These are phyloP conservation scores for Lordiphosa andalusiaca DNA, from an alignment of 2,888 invertebrate genomes.

Conservation along the genomic window DNA sequence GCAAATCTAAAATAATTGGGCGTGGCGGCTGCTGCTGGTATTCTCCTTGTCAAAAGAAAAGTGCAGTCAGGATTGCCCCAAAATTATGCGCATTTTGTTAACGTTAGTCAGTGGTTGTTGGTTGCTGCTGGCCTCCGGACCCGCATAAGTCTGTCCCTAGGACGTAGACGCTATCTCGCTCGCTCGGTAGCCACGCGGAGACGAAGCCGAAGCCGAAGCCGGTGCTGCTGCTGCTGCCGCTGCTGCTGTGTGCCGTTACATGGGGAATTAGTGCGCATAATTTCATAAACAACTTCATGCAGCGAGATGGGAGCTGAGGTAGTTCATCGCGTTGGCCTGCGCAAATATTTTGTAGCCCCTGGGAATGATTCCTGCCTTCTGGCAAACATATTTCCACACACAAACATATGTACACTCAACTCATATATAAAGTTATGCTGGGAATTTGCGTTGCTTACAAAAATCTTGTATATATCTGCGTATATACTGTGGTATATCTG, in stretches of 20 bases:
- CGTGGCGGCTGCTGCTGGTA: slow-evolving; percentile 30
- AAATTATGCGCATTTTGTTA: slow-evolving; percentile 66
- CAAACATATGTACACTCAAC: slow-evolving; percentile 35
- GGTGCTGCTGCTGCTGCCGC: slow-evolving; percentile 15
- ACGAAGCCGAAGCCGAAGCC: too few species aligned
- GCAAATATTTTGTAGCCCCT: slow-evolving; percentile 60
- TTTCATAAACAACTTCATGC: slow-evolving; percentile 54
- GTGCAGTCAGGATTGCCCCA: slow-evolving; percentile 44
- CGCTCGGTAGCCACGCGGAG: not conserved
- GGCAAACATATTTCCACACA: slow-evolving; percentile 47
- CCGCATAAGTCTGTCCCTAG: slow-evolving; percentile 4
- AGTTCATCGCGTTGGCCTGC: slow-evolving; percentile 61
- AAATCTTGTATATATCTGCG: slow-evolving; percentile 2
- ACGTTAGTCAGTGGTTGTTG: slow-evolving; percentile 11
- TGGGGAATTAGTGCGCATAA: slow-evolving; percentile 72
- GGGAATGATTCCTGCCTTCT: slow-evolving; percentile 49
- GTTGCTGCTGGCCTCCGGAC: slow-evolving; percentile 1
- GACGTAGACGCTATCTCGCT: slow-evolving; percentile 1
- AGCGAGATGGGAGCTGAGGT: slow-evolving; percentile 36
- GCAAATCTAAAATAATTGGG: slow-evolving; percentile 39
- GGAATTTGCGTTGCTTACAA: slow-evolving; percentile 53
- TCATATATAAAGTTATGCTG: slow-evolving; percentile 56
- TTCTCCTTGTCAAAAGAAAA: slow-evolving; percentile 54
- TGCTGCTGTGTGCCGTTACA: slow-evolving; percentile 50
- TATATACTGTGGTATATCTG: slow-evolving; percentile 46